Conservation (phyloP, 2,113 vertebrate species). For the Myanophis thanlyinensis region DNA sequence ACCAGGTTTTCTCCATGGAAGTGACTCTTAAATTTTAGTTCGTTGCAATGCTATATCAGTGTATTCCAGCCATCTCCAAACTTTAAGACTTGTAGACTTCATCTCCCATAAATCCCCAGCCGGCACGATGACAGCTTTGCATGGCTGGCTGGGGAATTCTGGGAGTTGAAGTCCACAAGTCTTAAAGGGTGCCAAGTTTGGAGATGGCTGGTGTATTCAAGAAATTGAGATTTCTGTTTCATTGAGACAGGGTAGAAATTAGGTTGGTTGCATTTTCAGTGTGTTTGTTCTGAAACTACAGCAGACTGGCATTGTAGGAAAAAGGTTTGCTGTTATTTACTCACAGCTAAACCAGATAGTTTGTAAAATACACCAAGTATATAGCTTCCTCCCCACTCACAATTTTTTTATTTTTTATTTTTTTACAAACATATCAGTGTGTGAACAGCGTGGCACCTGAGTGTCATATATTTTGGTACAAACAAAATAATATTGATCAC, state of each 20-base stretch:
- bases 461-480: no score
- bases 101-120: no score
- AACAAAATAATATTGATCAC: no score
- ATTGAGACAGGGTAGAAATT: not conserved
- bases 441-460: no score
- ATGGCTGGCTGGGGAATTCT: not conserved
- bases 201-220: not conserved
- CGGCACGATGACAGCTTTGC: no score
- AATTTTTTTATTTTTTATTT: no score
- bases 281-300: not conserved
- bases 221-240: not conserved
- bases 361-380: not conserved
- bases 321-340: not conserved
- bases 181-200: no score
- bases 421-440: no score
- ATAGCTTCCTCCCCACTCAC: no score
- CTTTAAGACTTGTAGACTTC: no score
- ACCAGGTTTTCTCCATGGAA: not conserved
- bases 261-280: no score
- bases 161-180: not conserved
- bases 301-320: not conserved
- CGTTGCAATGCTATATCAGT: not conserved
- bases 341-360: not conserved
- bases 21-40: not conserved
- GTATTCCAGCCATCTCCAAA: no score